Evolutionary conservation across 2,113 vertebrate species (phyloP).

Genomic region (Apteryx mantelli): DNA sequence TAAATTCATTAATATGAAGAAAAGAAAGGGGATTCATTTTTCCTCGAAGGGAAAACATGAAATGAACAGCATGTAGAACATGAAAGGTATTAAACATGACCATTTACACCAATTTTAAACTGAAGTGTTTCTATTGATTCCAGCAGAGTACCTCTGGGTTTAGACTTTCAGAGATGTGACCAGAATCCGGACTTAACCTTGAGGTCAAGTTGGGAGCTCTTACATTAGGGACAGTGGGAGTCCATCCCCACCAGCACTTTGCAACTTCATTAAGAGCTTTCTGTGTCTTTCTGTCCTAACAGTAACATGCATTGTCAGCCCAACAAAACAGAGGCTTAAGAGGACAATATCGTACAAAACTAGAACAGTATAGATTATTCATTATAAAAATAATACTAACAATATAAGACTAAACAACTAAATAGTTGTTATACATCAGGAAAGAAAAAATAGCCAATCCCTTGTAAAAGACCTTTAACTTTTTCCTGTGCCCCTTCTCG

Average conservation of each 20-base stretch:
- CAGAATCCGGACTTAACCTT: background rate
- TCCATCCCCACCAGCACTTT: background rate
- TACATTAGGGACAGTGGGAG: accelerated
- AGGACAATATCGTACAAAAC: background rate
- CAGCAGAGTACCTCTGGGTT: background rate
- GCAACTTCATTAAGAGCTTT: background rate
- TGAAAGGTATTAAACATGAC: background rate
- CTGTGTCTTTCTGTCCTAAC: background rate
- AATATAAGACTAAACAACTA: background rate
- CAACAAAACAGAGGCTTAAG: background rate
- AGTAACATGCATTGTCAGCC: background rate
- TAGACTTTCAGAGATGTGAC: background rate
- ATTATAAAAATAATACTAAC: background rate
- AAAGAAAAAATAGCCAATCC: background rate
- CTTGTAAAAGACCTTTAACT: background rate
- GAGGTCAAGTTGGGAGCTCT: background rate
- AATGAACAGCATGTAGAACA: background rate
- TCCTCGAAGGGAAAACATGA: background rate
- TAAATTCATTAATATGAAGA: slow-evolving; percentile 22
- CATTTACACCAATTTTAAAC: background rate
- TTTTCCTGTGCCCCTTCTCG: background rate
- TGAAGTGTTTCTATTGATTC: background rate
- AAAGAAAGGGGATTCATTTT: background rate
- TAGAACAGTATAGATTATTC: background rate
- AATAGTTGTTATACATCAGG: background rate